Conservation (phyloP, 2,797 vertebrate genomes). For the Tenualosa ilisha region DNA sequence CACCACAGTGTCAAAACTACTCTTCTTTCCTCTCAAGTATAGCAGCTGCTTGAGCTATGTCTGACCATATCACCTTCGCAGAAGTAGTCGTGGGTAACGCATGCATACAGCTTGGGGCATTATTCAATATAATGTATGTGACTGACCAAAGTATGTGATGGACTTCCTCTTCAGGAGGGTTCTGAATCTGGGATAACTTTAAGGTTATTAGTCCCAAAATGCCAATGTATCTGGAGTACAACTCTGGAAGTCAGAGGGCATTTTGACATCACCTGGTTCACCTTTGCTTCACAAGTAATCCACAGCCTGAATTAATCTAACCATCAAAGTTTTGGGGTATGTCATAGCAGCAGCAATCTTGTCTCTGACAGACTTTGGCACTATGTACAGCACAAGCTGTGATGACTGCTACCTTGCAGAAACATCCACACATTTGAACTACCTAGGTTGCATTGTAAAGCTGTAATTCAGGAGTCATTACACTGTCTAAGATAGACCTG, state of each 20-base stretch:
- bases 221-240: too few relatives aligned
- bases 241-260: not conserved
- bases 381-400: conserved; percentile 29
- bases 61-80: too few relatives aligned
- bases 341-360: conserved; percentile 69
- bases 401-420: not conserved
- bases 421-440: not conserved
- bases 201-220: too few relatives aligned
- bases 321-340: conserved; percentile 19
- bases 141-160: too few relatives aligned
- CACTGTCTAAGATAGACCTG: not conserved
- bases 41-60: too few relatives aligned
- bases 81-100: too few relatives aligned
- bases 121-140: too few relatives aligned
- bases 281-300: not conserved
- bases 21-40: not conserved
- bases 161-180: too few relatives aligned
- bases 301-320: not conserved
- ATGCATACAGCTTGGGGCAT: too few relatives aligned
- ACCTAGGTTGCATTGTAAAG: not conserved
- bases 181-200: too few relatives aligned
- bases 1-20: not conserved
- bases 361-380: conserved; percentile 70
- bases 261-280: not conserved
- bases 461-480: not conserved